These are phyloP conservation scores for Oceanodroma tethys DNA, from an alignment of 2,113 vertebrate genomes.

Conservation along the genomic window DNA sequence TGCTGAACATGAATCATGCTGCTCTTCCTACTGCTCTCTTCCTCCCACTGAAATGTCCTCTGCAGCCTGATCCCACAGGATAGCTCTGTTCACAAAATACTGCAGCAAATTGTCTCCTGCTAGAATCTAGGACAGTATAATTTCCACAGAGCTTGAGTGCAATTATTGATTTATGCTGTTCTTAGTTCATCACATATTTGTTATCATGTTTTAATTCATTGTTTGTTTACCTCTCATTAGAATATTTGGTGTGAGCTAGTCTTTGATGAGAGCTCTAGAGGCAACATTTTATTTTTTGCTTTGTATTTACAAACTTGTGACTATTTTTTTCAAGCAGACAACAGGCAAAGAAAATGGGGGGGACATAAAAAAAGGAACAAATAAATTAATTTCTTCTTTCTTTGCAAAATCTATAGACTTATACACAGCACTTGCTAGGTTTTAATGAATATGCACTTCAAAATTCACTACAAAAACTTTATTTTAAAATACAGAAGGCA, in stretches of 20 bases:
- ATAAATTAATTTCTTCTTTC: background rate
- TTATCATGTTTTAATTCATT: conserved; percentile 60
- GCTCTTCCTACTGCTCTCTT: conserved; percentile 74
- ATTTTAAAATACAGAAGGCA: background rate
- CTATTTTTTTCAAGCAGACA: conserved; percentile 27
- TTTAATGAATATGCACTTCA: background rate
- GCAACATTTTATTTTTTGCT: conserved; percentile 59
- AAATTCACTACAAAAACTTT: background rate
- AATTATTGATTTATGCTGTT: conserved; percentile 64
- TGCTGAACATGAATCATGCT: conserved; percentile 88
- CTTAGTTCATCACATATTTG: conserved; percentile 63
- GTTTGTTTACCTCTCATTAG: conserved; percentile 66
- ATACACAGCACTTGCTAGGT: background rate
- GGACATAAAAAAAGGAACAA: background rate
- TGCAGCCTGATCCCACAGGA: conserved; percentile 73
- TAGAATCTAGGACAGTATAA: conserved; percentile 43
- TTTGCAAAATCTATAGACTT: background rate
- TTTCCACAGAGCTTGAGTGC: conserved; percentile 52
- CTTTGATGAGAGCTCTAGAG: conserved; percentile 55
- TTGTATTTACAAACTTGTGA: conserved; percentile 20
- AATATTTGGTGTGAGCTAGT: conserved; percentile 47
- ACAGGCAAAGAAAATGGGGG: background rate
- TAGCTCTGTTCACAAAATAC: conserved; percentile 69
- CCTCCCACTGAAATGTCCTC: conserved; percentile 79
- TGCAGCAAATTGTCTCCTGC: conserved; percentile 63